Evolutionary conservation across 2,888 invertebrate species (phyloP), one percentile per base, ranked within the genome.

Genomic region (Drosophila niveifrons): DNA sequence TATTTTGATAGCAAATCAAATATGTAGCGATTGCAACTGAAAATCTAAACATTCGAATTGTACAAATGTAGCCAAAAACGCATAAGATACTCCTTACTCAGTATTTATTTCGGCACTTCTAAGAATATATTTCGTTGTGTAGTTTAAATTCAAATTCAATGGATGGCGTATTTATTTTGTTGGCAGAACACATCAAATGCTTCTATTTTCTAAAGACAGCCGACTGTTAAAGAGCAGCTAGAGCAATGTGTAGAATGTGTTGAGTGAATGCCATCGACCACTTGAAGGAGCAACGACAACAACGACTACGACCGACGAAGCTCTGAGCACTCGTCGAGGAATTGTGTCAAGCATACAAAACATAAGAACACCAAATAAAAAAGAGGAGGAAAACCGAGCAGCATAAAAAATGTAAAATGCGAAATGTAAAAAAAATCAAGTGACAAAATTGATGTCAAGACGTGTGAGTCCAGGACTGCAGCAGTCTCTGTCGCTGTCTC

Each of bases 361-460:
- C 83, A 72, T 69, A 88, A 61, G 31, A 53, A 61, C 56, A 48
- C 61, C 58, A 56, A 57, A 53, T 50, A 44, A 46, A 59, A 23
- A 23, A 23, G n/a, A n/a, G n/a, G n/a, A n/a, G 23, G 23, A 23
- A 23, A 57, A 53, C 53, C 46, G 39, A 51, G 53, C 52, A 47
- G 52, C 44, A 75, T 61, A 65, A 51, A 62, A 47, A 56, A 56
- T 57, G 11, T 47, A 18, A 63, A 83, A 72, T 68, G 56, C 50
- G 17, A 34, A 39, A 61, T 41, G 39, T 41, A 15, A 57, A 77
- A 61, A 73, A 69, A 73, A 76, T 83, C 72, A 75, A 87, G 89
- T 75, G 85, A 66, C 70, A 72, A 83, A 82, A 83, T 83, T 89
- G 88, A 89, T 83, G 83, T 83, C 83, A 83, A 83, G 83, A 84